A percentile compares a stretch with the other conserved stretches of the same genome.
Evolutionary conservation across 2,113 vertebrate genomes (phyloP).

Genomic region (Cygnus buccinator): DNA sequence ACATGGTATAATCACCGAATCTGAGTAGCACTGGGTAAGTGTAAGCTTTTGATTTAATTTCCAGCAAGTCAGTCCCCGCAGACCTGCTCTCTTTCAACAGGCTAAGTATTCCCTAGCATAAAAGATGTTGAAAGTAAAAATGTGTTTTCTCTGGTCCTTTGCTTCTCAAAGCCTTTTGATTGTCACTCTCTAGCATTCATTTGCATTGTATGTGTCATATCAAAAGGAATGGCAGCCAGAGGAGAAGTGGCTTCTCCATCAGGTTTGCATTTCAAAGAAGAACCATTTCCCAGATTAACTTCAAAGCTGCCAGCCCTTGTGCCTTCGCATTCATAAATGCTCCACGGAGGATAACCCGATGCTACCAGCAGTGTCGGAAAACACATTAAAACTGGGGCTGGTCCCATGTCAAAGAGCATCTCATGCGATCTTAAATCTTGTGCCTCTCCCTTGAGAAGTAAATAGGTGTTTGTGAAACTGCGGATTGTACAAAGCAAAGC

Average conservation of each 20-base stretch:
- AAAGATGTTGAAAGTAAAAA: background rate
- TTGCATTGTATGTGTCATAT: background rate
- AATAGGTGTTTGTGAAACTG: background rate
- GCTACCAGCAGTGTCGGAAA: background rate
- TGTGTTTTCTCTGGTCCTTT: background rate
- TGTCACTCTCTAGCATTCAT: background rate
- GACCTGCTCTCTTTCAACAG: background rate
- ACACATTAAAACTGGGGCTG: background rate
- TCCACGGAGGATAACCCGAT: background rate
- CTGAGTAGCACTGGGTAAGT: background rate
- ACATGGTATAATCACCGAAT: background rate
- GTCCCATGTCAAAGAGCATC: background rate
- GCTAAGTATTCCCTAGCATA: background rate
- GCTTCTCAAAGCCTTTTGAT: background rate
- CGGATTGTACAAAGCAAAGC: background rate
- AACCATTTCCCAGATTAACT: background rate
- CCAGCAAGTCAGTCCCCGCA: background rate
- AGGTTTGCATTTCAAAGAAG: constrained; percentile 30
- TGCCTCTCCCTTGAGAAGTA: background rate
- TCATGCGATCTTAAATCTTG: background rate
- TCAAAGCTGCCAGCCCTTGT: background rate
- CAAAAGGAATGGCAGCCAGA: background rate
- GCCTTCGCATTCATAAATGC: background rate
- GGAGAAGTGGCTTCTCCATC: background rate
- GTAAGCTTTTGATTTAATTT: background rate